Evolutionary conservation across 2,113 vertebrate genomes (phyloP).

Genomic region (Tetrao urogallus): DNA sequence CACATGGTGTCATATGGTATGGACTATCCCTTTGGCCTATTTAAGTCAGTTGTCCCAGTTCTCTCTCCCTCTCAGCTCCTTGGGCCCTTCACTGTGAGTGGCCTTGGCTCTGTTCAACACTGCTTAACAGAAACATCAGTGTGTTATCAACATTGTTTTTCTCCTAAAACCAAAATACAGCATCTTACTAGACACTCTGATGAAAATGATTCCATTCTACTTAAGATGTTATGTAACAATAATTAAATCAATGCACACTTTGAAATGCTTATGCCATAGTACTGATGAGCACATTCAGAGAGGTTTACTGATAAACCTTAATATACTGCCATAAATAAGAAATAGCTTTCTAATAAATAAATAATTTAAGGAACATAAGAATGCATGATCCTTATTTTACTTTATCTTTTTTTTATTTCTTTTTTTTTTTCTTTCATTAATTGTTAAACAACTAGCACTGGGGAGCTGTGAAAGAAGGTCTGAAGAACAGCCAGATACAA

Average conservation of each 20-base stretch:
- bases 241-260: not conserved
- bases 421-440: not conserved
- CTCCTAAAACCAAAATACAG: no score
- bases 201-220: no score
- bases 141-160: no score
- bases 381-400: not conserved
- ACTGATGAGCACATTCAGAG: not conserved
- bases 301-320: not conserved
- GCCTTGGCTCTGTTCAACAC: no score
- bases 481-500: conserved; percentile 73
- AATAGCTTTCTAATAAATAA: not conserved
- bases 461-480: conserved; percentile 78
- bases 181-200: no score
- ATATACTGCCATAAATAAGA: not conserved
- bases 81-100: no score
- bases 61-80: no score
- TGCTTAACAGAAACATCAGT: no score
- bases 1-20: no score
- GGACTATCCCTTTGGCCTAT: no score
- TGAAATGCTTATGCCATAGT: not conserved
- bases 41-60: no score
- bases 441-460: conserved; percentile 72
- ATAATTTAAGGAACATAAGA: not conserved
- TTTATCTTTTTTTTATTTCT: not conserved
- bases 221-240: not conserved